A percentile compares a stretch with the other conserved stretches of the same genome.
Evolutionary conservation across 1,140 invertebrate species (phyloP).

Genomic region (Drosophila littoralis): DNA sequence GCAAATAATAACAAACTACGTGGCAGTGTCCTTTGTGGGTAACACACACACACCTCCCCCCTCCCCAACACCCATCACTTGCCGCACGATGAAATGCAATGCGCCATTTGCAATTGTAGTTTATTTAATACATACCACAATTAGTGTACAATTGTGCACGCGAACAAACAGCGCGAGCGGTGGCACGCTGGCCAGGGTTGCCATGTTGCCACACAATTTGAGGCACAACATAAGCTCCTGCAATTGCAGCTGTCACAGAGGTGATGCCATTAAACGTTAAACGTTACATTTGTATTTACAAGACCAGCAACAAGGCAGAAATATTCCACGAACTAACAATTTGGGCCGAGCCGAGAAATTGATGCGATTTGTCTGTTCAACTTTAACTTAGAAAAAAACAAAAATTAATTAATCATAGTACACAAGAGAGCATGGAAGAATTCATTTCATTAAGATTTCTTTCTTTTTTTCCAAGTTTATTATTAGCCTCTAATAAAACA

Average conservation of each 20-base stretch:
- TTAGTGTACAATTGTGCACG: slow-evolving; percentile 70
- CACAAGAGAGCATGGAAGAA: too few species aligned
- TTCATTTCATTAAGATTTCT: too few species aligned
- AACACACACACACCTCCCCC: background rate
- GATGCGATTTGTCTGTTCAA: too few species aligned
- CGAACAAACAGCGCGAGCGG: slow-evolving; percentile 24
- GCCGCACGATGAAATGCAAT: slow-evolving; percentile 54
- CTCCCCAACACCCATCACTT: background rate
- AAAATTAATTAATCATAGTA: too few species aligned
- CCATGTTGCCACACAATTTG: slow-evolving; percentile 43
- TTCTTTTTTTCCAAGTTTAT: too few species aligned
- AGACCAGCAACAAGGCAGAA: background rate
- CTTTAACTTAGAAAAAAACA: too few species aligned
- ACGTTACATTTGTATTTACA: slow-evolving; percentile 37
- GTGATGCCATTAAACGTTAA: slow-evolving; percentile 44
- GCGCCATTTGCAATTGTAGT: slow-evolving; percentile 82
- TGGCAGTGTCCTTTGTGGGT: slow-evolving; percentile 31
- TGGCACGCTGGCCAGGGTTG: background rate
- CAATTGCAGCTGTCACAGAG: slow-evolving; percentile 40
- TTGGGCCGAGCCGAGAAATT: too few species aligned
- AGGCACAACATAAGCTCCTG: slow-evolving; percentile 21
- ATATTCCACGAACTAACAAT: background rate
- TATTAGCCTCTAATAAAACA: too few species aligned
- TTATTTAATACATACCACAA: slow-evolving; percentile 80
- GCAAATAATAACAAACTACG: slow-evolving; percentile 70